Percentiles rank a stretch among this genome's conserved stretches.
Conservation (phyloP, 1,140 invertebrate species). For the Ooceraea biroi region DNA sequence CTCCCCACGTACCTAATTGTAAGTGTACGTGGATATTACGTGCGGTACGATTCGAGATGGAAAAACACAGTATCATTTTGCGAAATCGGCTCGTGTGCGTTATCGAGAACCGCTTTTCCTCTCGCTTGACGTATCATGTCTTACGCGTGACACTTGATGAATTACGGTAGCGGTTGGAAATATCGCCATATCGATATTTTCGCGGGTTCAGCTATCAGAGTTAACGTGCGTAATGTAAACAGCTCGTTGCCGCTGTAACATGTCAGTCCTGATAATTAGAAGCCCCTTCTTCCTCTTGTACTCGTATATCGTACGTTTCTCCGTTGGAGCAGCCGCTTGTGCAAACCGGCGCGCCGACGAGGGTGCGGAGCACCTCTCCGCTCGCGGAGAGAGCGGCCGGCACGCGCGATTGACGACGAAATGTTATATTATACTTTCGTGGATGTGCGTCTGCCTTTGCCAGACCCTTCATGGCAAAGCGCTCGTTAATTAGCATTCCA, state of each 20-base stretch:
- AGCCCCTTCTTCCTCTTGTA: too few species aligned
- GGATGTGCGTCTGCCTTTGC: conserved; percentile 15
- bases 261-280: conserved; percentile 40
- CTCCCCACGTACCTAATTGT: too few species aligned
- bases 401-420: conserved; percentile 43
- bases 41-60: not conserved
- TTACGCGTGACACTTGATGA: not conserved
- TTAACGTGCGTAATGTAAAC: conserved; percentile 14
- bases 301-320: not conserved
- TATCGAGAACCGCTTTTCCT: not conserved
- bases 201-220: not conserved
- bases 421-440: conserved; percentile 20
- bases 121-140: not conserved
- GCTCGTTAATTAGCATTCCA: conserved; percentile 42
- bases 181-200: conserved; percentile 10
- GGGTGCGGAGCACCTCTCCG: not conserved
- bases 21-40: too few species aligned
- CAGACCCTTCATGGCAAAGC: conserved; percentile 5
- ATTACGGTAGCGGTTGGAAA: not conserved
- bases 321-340: conserved; percentile 4
- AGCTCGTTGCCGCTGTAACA: conserved; percentile 1
- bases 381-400: not conserved
- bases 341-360: conserved; percentile 35
- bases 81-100: not conserved
- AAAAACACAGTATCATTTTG: not conserved